phyloP scores from a whole-genome alignment of 2,113 vertebrate species.

The Campylomormyrus tamandua region DNA sequence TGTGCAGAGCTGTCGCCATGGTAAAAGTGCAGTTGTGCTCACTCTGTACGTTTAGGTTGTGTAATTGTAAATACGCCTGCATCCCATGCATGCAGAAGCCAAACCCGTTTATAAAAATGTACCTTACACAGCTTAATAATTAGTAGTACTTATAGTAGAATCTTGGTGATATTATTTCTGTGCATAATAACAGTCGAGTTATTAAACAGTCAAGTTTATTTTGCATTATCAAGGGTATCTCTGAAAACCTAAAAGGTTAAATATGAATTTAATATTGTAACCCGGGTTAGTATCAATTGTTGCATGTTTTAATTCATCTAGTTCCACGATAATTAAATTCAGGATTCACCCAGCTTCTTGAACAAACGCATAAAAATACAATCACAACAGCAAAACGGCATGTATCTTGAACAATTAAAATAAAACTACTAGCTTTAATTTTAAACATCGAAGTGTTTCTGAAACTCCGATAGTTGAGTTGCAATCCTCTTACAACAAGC shows the following conservation, averaged over 20 bases:
- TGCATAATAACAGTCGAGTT: background rate
- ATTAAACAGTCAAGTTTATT: too few relatives aligned
- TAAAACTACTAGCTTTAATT: background rate
- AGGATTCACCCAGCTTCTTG: background rate
- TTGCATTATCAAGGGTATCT: background rate
- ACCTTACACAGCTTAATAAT: background rate
- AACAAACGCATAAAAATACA: background rate
- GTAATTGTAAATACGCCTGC: background rate
- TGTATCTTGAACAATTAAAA: background rate
- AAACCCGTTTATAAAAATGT: background rate
- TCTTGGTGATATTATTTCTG: background rate
- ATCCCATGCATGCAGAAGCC: background rate
- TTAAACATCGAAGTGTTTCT: slow-evolving; percentile 26
- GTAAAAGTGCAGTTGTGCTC: slow-evolving; percentile 10
- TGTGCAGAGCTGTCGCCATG: slow-evolving; percentile 40
- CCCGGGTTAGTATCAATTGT: background rate
- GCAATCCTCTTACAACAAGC: slow-evolving; percentile 67
- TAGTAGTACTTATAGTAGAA: background rate
- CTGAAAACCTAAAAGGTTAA: background rate
- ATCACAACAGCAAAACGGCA: background rate
- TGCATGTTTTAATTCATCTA: background rate
- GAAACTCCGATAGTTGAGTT: slow-evolving; percentile 36
- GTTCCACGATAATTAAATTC: background rate
- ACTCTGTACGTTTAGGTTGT: background rate
- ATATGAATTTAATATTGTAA: background rate